Evolutionary conservation across 2,113 vertebrate species (phyloP), one percentile per base, ranked within the genome.

Genomic region (Urocolius indicus): DNA sequence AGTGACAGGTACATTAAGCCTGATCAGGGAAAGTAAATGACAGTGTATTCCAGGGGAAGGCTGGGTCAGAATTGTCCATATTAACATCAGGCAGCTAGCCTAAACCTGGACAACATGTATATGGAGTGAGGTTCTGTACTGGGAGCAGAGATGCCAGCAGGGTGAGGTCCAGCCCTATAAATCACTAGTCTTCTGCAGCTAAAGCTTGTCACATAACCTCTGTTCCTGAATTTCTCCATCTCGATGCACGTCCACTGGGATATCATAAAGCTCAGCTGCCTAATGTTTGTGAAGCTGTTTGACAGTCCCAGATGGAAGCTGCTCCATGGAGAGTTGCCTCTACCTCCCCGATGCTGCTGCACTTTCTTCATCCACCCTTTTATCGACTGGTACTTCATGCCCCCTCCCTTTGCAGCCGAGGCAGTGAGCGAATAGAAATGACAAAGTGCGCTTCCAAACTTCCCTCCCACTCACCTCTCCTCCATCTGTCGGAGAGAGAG

Each of bases 381-480:
- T 62, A 63, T 67, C 67, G 19, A 32, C 52, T 67, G 84, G 48
- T 80, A 90, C 89, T 84, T 81, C 59, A 58, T 83, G 73, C 48
- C 22, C 11, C 87, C 71, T 88, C 59, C 82, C 73, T 86, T 86
- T 94, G 89, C 66, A 96, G 72, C 51, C 34, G 13, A 84, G 90
- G 90, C 87, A 90, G 46, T 9, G 43, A 96, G 94, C 3, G 21
- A 91, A 95, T 4, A 93, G 89, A 78, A 76, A 95, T 94, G 79
- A 95, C 68, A 78, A 89, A 91, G 54, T 69, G 80, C 77, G 6
- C 80, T 97, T 95, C 89, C 95, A 94, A 96, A 94, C 85, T 74
- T 75, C 83, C 93, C 94, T 95, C 96, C 94, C 93, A 94, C 96
- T 96, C 83, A 72, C 85, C 90, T 88, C 90, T 96, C 92, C 84